Evolutionary conservation across 2,888 invertebrate genomes (phyloP).

Genomic region (Lasioglossum leucozonium): DNA sequence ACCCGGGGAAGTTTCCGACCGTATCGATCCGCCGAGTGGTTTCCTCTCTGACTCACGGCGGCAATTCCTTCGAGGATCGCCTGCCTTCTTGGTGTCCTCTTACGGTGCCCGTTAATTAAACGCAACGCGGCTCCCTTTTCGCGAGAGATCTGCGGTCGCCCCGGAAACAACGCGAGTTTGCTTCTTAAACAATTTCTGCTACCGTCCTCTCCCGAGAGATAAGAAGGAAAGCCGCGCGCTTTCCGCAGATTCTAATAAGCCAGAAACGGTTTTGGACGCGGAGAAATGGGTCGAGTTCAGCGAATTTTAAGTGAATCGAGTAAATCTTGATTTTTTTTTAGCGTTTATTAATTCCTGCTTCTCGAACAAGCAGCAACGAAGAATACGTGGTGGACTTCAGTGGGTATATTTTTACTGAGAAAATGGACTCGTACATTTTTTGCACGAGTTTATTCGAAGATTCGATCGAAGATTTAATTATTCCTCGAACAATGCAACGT

Average conservation of each 20-base stretch:
- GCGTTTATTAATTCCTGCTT: too few relatives aligned
- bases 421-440: too few relatives aligned
- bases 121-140: constrained; percentile 19
- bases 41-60: constrained; percentile 38
- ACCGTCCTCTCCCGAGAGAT: not conserved
- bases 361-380: too few relatives aligned
- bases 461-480: not conserved
- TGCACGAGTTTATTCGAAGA: not conserved
- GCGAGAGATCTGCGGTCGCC: not conserved
- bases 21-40: constrained; percentile 50
- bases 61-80: constrained; percentile 30
- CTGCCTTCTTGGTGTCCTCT: constrained; percentile 9
- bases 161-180: not conserved
- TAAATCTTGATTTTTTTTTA: too few relatives aligned
- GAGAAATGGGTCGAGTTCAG: too few relatives aligned
- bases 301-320: too few relatives aligned
- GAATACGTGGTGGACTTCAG: too few relatives aligned
- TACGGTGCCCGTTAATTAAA: constrained; percentile 28
- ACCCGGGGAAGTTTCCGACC: not conserved
- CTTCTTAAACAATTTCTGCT: constrained; percentile 3
- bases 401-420: too few relatives aligned
- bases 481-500: not conserved
- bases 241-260: not conserved
- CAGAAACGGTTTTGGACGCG: too few relatives aligned
- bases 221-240: not conserved